Evolutionary conservation across 2,888 invertebrate species (phyloP), one percentile per base, ranked within the genome.

Genomic region (Cryptosula pallasiana): DNA sequence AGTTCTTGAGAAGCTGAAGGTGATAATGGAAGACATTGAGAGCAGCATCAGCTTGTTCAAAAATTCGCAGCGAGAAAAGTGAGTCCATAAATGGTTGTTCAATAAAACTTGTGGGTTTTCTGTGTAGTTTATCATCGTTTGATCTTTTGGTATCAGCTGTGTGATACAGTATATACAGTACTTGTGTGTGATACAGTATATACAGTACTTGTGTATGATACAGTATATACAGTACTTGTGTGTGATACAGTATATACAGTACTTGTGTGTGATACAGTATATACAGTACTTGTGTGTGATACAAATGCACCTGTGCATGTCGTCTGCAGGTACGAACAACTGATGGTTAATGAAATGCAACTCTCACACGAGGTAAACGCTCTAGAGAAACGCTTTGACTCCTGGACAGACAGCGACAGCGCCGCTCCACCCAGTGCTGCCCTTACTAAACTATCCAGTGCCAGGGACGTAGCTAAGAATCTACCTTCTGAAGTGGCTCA

Each of bases 1-100:
- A 83, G 83, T 82, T 81, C 81, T 83, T 63, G 81, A 82, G 73
- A 81, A 79, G 74, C 74, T 83, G 72, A 83, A 83, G 75, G 75
- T 78, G 2, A 81, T 81, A 2, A 83, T 83, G 82, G 83, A 83
- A 73, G 83, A 83, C 13, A 81, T 82, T 71, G 83, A 83, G 73
- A 77, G 77, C 45, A 78, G 80, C 13, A 81, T 83, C 32, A 79
- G 79, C 73, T 74, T 76, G 13, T 82, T 82, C 73, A 83, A 83
- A 74, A 80, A 80, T 71, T 78, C 80, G 71, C 83, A 82, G 58
- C 77, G 80, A 73, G 74, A 77, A 72, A 76, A 78, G 82, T 82
- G 75, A 76, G 81, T 35, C 13, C 58, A 23, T 45, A 13, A 45
- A 45, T 13, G 5, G 16, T 45, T n/a, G n/a, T n/a, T n/a, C n/a